A percentile compares a stretch with the other conserved stretches of the same genome.
Evolutionary conservation across 2,113 vertebrate genomes (phyloP).

Genomic region (Dicrurus megarhynchus): DNA sequence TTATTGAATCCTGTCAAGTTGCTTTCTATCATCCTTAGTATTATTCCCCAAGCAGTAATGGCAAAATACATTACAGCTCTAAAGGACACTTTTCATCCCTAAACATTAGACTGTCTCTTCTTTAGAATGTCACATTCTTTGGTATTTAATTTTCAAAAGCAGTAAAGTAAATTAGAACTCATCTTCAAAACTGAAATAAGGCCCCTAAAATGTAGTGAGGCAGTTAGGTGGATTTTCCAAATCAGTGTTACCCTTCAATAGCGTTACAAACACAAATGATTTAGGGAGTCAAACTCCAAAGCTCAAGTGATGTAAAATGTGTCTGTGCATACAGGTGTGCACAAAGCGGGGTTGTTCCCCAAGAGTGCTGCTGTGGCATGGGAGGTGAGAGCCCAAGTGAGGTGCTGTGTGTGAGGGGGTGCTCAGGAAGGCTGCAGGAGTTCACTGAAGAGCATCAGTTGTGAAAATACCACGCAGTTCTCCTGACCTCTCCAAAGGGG

Average conservation of each 20-base stretch:
- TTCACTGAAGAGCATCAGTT: neutral
- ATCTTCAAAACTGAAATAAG: neutral
- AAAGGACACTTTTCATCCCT: neutral
- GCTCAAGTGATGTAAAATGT: neutral
- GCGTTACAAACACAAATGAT: neutral
- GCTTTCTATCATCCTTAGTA: neutral
- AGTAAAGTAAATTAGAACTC: neutral
- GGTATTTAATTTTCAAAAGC: neutral
- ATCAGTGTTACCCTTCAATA: neutral
- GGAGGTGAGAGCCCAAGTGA: neutral
- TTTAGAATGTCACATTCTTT: neutral
- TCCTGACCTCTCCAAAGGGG: neutral
- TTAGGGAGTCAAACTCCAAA: neutral
- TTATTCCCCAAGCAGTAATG: neutral
- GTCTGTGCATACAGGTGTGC: neutral
- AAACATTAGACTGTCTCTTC: neutral
- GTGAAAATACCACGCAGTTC: neutral
- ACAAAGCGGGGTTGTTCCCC: neutral
- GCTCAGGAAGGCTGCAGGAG: neutral
- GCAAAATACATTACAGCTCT: neutral
- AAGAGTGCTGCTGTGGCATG: rapidly evolving
- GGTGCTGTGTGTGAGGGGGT: neutral
- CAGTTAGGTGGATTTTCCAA: neutral
- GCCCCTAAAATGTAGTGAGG: neutral
- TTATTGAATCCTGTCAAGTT: slow-evolving; percentile 27